These are phyloP conservation scores for Danio jaintianensis DNA, from an alignment of 2,797 vertebrate genomes.

Conservation along the genomic window DNA sequence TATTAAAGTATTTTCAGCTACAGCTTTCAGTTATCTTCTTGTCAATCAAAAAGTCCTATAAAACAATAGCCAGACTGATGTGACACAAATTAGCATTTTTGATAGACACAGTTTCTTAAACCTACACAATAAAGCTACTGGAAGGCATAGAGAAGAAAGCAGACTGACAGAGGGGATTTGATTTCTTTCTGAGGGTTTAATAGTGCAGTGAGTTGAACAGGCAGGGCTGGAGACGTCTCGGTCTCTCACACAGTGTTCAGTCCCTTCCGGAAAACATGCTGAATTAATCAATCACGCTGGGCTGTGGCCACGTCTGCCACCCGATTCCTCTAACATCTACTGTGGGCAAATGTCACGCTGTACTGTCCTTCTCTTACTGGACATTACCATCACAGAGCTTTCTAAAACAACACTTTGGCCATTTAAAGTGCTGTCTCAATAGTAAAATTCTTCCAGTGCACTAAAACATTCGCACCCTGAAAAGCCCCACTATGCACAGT, in stretches of 20 bases:
- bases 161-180: conserved; percentile 28
- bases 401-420: background rate
- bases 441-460: too few species aligned
- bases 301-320: background rate
- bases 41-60: background rate
- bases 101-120: conserved; percentile 8
- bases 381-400: background rate
- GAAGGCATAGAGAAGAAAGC: background rate
- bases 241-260: conserved; percentile 13
- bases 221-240: conserved; percentile 32
- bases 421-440: too few species aligned
- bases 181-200: conserved; percentile 50
- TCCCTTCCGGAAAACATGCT: conserved; percentile 9
- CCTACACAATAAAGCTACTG: conserved; percentile 5
- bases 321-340: background rate
- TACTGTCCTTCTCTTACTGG: background rate
- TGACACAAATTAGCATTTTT: background rate
- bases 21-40: background rate
- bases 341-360: background rate
- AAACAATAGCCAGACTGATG: background rate
- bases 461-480: too few species aligned
- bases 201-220: conserved; percentile 54
- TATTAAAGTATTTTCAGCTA: background rate
- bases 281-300: conserved; percentile 17
- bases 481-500: too few species aligned